These are phyloP conservation scores for Cephalopachus bancanus DNA, from an alignment of 2,797 vertebrate genomes.

Conservation along the genomic window DNA sequence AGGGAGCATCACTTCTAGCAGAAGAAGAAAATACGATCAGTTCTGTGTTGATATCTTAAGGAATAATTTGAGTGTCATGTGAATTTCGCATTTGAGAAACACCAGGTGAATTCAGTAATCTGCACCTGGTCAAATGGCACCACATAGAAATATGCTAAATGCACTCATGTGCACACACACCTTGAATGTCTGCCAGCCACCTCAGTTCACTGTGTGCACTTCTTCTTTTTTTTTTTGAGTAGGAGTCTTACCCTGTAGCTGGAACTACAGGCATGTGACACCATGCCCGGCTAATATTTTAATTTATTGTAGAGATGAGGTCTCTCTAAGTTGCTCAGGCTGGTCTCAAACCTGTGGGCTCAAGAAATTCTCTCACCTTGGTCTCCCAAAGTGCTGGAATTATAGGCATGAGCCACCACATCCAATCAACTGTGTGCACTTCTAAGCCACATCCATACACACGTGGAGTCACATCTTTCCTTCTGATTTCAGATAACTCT, in stretches of 20 bases:
- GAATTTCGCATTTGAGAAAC: background rate
- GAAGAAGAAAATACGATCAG: conserved; percentile 21
- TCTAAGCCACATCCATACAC: background rate
- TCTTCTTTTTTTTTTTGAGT: too few species aligned
- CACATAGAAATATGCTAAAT: background rate
- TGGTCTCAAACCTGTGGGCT: too few species aligned
- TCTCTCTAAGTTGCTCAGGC: too few species aligned
- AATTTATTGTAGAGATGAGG: too few species aligned
- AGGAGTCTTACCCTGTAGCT: too few species aligned
- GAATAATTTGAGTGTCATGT: background rate
- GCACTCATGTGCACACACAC: rapidly evolving
- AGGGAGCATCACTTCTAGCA: background rate
- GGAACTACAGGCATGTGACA: too few species aligned
- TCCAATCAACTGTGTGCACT: background rate
- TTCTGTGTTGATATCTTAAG: background rate
- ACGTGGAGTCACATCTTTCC: background rate
- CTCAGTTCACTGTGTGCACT: background rate
- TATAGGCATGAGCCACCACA: too few species aligned
- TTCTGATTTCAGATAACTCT: background rate
- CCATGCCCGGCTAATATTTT: too few species aligned
- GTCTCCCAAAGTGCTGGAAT: too few species aligned
- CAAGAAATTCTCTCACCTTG: too few species aligned
- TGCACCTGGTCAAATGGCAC: background rate
- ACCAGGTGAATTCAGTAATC: background rate
- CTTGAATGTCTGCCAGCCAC: background rate